These are phyloP conservation scores for Zaprionus camerounensis DNA, from an alignment of 1,140 invertebrate genomes.

Conservation along the genomic window DNA sequence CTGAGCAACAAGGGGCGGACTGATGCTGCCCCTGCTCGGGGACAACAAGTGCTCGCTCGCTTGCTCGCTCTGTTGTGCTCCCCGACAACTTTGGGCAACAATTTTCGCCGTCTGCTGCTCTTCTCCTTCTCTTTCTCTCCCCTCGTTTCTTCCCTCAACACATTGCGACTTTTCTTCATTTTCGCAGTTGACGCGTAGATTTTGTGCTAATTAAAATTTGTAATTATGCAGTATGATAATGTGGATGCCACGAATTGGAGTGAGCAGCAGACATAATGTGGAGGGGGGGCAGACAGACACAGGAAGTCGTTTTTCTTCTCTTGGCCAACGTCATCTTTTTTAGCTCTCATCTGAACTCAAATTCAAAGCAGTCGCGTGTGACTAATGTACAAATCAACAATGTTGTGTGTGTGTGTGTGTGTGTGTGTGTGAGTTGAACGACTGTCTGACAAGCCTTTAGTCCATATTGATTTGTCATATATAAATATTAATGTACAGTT, in stretches of 20 bases:
- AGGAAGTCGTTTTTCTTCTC: slow-evolving; percentile 39
- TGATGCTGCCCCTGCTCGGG: slow-evolving; percentile 1
- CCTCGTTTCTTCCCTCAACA: neutral
- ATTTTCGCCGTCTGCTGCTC: slow-evolving; percentile 26
- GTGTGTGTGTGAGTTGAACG: slow-evolving; percentile 11
- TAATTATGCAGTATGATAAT: slow-evolving; percentile 38
- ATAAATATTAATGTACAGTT: neutral
- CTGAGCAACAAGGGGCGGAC: neutral
- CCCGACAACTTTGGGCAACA: slow-evolving; percentile 24
- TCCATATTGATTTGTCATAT: neutral
- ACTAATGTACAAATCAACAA: neutral
- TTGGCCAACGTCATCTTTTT: slow-evolving; percentile 9
- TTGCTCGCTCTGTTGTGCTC: neutral
- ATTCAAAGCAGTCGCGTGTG: slow-evolving; percentile 1
- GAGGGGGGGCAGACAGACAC: slow-evolving; percentile 3
- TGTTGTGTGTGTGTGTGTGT: neutral
- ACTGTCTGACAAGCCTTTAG: neutral
- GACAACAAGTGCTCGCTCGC: slow-evolving; percentile 29
- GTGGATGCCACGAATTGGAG: slow-evolving; percentile 16
- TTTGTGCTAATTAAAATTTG: slow-evolving; percentile 49
- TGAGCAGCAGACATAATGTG: neutral
- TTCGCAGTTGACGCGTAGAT: slow-evolving; percentile 40
- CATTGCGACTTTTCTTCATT: slow-evolving; percentile 20
- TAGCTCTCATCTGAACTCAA: neutral
- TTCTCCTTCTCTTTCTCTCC: neutral